These are phyloP conservation scores for Pegoplata infirma DNA, from an alignment of 2,888 invertebrate genomes.

Conservation along the genomic window DNA sequence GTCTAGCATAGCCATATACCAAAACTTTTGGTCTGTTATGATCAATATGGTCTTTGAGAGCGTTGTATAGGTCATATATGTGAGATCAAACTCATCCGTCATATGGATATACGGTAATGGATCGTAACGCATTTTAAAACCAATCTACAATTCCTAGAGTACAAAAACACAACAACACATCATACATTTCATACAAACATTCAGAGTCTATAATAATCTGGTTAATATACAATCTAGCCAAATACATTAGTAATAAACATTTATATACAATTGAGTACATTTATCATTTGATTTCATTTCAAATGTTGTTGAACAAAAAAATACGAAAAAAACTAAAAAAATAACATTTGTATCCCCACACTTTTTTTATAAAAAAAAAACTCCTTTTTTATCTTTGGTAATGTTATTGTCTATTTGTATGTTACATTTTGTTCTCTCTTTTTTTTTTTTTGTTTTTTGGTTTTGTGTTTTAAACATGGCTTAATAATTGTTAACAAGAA, in stretches of 20 bases:
- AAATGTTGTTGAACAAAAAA: constrained; percentile 58
- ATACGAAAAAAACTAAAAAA: constrained; percentile 46
- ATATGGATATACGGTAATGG: constrained; percentile 67
- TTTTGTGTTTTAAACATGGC: constrained; percentile 23
- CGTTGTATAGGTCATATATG: constrained; percentile 72
- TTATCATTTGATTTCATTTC: constrained; percentile 63
- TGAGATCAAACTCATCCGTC: constrained; percentile 77
- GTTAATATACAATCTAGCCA: too few species aligned
- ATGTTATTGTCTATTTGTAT: constrained; percentile 16
- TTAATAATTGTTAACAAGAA: constrained; percentile 76
- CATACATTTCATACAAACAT: constrained; percentile 12
- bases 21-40: background rate
- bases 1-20: background rate
- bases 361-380: constrained; percentile 22
- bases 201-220: background rate
- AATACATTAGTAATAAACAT: constrained; percentile 62
- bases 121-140: constrained; percentile 63
- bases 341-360: constrained; percentile 56
- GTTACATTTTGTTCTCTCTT: constrained; percentile 42
- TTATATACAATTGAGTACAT: constrained; percentile 61
- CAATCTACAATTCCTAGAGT: constrained; percentile 60
- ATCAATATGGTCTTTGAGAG: constrained; percentile 31
- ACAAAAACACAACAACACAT: constrained; percentile 1
- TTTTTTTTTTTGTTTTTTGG: too few species aligned
- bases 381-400: constrained; percentile 11